Evolutionary conservation across 1,140 invertebrate species (phyloP), one percentile per base, ranked within the genome.

Genomic region (Drosophila kurseongensis): DNA sequence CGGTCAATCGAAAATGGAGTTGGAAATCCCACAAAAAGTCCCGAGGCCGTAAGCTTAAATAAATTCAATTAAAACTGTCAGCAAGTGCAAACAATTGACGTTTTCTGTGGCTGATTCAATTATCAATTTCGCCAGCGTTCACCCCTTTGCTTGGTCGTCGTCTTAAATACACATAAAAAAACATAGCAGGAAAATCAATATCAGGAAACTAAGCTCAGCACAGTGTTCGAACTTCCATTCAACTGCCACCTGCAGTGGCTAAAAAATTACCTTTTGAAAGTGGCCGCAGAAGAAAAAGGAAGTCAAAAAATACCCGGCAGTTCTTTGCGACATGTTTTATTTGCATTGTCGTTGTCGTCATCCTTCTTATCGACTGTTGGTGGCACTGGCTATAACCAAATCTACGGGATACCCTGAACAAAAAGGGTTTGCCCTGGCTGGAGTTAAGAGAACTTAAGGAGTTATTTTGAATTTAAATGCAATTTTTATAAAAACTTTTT

Each of bases 41-140:
- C 35, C 36, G 1, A 16, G 7, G 78, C 62, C 75, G 55, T 12
- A 27, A 72, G 78, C 83, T 82, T 73, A 82, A 88, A 79, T 69
- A 79, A 88, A 88, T 79, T 76, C 63, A 86, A 86, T 86, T 83
- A 81, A 78, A 81, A 78, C 48, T 68, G 69, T 63, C 75, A 63
- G 44, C 71, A 57, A 45, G 51, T 55, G 75, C 83, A 88, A 86
- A 79, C 60, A 86, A 79, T 82, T 62, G 75, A 62, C 58, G 51
- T 65, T 86, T 57, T 59, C 74, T 41, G 52, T 18, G 63, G 52
- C 77, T 78, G 68, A 86, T 75, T 81, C 78, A 85, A 85, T 85
- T 86, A 85, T 86, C 81, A 81, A 71, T 81, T 78, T 85, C 54
- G 35, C 42, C 58, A 27, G 41, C 44, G 48, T 55, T 63, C 50